Conservation (phyloP, 2,797 vertebrate species). For the Fistularia tabacaria region DNA sequence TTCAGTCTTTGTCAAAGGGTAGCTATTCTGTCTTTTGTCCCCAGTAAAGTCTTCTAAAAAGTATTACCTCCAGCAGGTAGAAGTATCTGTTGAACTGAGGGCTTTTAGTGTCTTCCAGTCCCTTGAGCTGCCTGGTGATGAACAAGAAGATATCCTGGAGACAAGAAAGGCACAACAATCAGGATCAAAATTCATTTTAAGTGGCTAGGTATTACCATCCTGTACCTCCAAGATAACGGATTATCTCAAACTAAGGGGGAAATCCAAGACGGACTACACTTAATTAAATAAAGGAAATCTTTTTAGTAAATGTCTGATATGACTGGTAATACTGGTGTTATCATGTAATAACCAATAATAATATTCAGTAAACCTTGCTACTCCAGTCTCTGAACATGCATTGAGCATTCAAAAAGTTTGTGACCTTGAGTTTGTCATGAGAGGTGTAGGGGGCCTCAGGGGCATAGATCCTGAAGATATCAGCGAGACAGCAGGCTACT, state of each 20-base stretch:
- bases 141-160: conserved; percentile 98
- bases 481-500: conserved; percentile 97
- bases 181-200: background rate
- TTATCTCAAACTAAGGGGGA: too few species aligned
- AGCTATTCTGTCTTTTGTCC: background rate
- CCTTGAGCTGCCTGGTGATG: conserved; percentile 98
- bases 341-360: background rate
- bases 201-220: too few species aligned
- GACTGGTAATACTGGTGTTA: too few species aligned
- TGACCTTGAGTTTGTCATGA: conserved; percentile 98
- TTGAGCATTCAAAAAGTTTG: background rate
- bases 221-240: too few species aligned
- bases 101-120: conserved; percentile 98
- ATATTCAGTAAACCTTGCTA: background rate
- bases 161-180: conserved; percentile 22
- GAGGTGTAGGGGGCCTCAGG: conserved; percentile 98
- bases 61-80: conserved; percentile 94
- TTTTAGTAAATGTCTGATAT: too few species aligned
- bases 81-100: conserved; percentile 99
- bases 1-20: too few species aligned
- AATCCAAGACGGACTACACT: too few species aligned
- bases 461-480: conserved; percentile 99
- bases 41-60: too few species aligned
- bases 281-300: too few species aligned
- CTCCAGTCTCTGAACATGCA: too few species aligned